Conservation (phyloP, 2,113 vertebrate species). For the Thunnus thynnus region DNA sequence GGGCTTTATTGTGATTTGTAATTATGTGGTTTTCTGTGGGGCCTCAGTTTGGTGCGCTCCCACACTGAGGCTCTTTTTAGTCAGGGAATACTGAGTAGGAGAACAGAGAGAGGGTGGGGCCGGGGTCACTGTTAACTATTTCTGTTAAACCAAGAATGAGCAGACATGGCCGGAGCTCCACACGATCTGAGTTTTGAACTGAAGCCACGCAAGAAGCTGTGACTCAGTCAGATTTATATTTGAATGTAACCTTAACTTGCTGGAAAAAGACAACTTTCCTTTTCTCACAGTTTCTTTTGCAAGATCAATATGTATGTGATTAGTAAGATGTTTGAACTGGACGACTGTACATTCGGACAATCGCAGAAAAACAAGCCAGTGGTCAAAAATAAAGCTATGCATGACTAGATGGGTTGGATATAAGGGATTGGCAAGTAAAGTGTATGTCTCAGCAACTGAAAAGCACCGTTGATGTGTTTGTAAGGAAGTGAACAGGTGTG, state of each 20-base stretch:
- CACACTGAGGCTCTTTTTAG: slow-evolving; percentile 81
- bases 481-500: neutral
- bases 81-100: slow-evolving; percentile 73
- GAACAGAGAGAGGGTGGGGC: slow-evolving; percentile 75
- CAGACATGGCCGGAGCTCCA: slow-evolving; percentile 34
- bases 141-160: slow-evolving; percentile 57
- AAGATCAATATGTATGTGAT: slow-evolving; percentile 1
- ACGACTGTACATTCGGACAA: slow-evolving; percentile 6
- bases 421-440: neutral
- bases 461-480: too few relatives aligned
- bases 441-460: too few relatives aligned
- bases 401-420: neutral
- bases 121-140: slow-evolving; percentile 67
- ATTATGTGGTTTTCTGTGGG: slow-evolving; percentile 84
- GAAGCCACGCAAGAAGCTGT: neutral
- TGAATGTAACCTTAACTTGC: slow-evolving; percentile 20
- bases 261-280: neutral
- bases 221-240: slow-evolving; percentile 35
- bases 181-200: neutral
- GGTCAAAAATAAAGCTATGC: neutral
- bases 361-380: neutral
- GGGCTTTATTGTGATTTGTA: slow-evolving; percentile 86
- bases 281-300: slow-evolving; percentile 13
- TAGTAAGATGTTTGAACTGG: slow-evolving; percentile 26
- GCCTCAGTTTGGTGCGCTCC: slow-evolving; percentile 80